Evolutionary conservation across 2,797 vertebrate genomes (phyloP).

Genomic region (Sandelia bainsii): DNA sequence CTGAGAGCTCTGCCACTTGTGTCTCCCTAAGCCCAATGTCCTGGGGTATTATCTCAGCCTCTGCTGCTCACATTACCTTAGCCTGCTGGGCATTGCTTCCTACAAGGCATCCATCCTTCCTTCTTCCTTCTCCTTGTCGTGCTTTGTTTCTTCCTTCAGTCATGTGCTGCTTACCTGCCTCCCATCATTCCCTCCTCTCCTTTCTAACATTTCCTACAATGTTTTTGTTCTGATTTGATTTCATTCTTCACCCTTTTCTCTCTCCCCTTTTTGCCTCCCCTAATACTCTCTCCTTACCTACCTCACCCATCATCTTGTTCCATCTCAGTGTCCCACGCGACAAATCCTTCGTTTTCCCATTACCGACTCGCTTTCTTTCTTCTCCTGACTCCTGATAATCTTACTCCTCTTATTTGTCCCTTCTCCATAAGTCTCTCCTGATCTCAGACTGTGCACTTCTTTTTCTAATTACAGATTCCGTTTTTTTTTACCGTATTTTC

Average conservation of each 20-base stretch:
- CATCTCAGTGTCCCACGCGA: conserved; percentile 25
- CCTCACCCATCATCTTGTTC: conserved; percentile 11
- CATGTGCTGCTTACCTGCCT: neutral
- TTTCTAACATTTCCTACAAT: conserved; percentile 10
- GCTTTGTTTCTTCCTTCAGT: conserved; percentile 10
- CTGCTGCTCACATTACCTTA: conserved; percentile 50
- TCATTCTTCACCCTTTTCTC: conserved; percentile 1
- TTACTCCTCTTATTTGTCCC: neutral
- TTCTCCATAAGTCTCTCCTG: neutral
- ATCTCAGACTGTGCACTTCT: neutral
- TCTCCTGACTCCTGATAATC: conserved; percentile 13
- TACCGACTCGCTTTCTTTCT: conserved; percentile 17
- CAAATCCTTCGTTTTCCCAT: conserved; percentile 37
- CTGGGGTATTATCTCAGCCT: conserved; percentile 64
- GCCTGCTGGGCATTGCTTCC: conserved; percentile 50
- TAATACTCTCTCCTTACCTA: conserved; percentile 20
- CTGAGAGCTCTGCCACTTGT: conserved; percentile 43
- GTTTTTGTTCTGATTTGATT: conserved; percentile 24
- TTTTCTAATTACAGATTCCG: conserved; percentile 36
- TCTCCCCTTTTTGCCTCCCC: conserved; percentile 6
- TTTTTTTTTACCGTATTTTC: neutral
- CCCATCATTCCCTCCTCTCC: neutral
- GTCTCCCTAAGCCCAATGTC: conserved; percentile 41
- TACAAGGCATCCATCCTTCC: neutral
- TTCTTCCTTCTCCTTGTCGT: conserved; percentile 6